Conservation (phyloP, 2,113 vertebrate species). For the Cervus canadensis region DNA sequence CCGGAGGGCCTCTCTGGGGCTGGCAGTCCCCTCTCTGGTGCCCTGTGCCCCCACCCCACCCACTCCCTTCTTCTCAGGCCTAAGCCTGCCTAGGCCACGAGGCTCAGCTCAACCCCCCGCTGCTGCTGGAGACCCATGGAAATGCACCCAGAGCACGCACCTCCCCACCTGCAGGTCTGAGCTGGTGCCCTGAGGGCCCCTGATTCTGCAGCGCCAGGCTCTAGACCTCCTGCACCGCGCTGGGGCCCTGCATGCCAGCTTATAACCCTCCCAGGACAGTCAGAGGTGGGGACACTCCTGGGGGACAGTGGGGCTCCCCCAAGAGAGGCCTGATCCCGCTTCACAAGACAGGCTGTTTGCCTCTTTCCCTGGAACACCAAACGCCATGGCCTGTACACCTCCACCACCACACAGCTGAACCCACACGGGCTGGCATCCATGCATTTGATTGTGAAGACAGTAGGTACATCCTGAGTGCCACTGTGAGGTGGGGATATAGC, state of each 20-base stretch:
- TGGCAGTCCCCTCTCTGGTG: not conserved
- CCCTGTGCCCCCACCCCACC: not conserved
- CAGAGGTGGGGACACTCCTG: not conserved
- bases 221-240: not conserved
- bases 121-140: not conserved
- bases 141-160: rapidly evolving
- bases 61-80: not conserved
- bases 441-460: not conserved
- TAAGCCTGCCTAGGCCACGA: not conserved
- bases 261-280: too few species aligned
- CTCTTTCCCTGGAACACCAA: not conserved
- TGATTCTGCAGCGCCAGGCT: not conserved
- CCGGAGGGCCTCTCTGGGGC: not conserved
- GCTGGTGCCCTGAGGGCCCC: not conserved
- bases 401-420: not conserved
- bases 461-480: rapidly evolving
- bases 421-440: not conserved
- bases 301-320: not conserved
- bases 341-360: not conserved
- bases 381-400: not conserved
- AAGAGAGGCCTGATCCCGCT: not conserved
- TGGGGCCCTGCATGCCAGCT: rapidly evolving
- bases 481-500: not conserved
- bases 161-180: not conserved
- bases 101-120: not conserved